phyloP scores from a whole-genome alignment of 2,113 vertebrate species.

The Leucosticte australis region DNA sequence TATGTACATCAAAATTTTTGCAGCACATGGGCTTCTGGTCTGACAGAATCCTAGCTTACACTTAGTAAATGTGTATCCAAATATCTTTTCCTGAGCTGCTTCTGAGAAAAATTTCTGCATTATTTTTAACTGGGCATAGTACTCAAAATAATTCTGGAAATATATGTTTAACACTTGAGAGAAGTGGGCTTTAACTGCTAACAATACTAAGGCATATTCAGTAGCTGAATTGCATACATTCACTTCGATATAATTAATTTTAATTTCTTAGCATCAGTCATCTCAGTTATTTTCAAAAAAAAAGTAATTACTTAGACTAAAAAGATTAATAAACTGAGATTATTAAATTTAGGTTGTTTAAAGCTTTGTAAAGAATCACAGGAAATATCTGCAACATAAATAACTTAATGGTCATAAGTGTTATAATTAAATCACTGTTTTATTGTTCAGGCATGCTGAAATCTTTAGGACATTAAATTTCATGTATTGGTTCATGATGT shows the following conservation, averaged over 20 bases:
- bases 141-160: slow-evolving; percentile 46
- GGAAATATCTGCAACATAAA: slow-evolving; percentile 14
- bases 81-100: slow-evolving; percentile 23
- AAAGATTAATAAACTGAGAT: not conserved
- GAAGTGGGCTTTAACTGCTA: slow-evolving; percentile 36
- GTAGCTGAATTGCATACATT: slow-evolving; percentile 9
- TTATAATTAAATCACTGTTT: slow-evolving; percentile 45
- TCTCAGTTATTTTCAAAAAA: slow-evolving; percentile 19
- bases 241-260: slow-evolving; percentile 42
- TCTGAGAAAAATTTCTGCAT: not conserved
- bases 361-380: slow-evolving; percentile 37
- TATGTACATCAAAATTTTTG: slow-evolving; percentile 5
- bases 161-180: slow-evolving; percentile 38
- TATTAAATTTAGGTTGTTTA: not conserved
- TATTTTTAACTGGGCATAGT: slow-evolving; percentile 36
- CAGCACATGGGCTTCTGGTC: not conserved
- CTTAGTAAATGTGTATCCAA: slow-evolving; percentile 29
- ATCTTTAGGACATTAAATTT: slow-evolving; percentile 49
- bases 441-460: slow-evolving; percentile 51
- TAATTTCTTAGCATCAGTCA: slow-evolving; percentile 58
- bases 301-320: slow-evolving; percentile 23
- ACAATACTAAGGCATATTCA: slow-evolving; percentile 51
- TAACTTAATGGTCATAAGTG: slow-evolving; percentile 45
- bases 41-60: not conserved
- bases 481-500: slow-evolving; percentile 11